Conservation (phyloP, 2,888 invertebrate genomes). For the Margaritifera margaritifera region DNA sequence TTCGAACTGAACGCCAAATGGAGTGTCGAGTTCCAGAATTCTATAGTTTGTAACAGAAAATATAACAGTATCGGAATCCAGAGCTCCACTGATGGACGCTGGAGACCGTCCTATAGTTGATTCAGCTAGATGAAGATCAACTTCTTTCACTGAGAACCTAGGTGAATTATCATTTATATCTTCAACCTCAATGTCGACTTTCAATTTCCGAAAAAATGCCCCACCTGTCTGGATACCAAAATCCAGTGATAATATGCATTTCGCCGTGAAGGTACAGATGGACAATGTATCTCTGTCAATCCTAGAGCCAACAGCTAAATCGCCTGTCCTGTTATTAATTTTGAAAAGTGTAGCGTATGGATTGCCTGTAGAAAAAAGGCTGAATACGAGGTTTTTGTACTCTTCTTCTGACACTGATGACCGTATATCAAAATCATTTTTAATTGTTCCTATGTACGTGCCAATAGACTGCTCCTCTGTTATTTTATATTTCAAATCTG, state of each 20-base stretch:
- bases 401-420: slow-evolving; percentile 31
- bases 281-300: slow-evolving; percentile 29
- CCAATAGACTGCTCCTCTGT: slow-evolving; percentile 50
- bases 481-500: slow-evolving; percentile 36
- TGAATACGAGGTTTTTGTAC: slow-evolving; percentile 38
- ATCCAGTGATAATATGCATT: slow-evolving; percentile 38
- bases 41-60: slow-evolving; percentile 81
- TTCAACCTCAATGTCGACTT: slow-evolving; percentile 37
- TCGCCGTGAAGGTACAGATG: slow-evolving; percentile 25
- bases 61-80: slow-evolving; percentile 84
- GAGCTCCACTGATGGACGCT: slow-evolving; percentile 73
- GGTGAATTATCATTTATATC: slow-evolving; percentile 61
- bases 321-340: slow-evolving; percentile 89
- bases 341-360: slow-evolving; percentile 79
- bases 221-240: slow-evolving; percentile 39
- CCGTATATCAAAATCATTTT: slow-evolving; percentile 70
- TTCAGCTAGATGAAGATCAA: slow-evolving; percentile 33
- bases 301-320: slow-evolving; percentile 79
- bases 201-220: slow-evolving; percentile 77
- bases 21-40: slow-evolving; percentile 20
- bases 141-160: slow-evolving; percentile 27
- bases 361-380: slow-evolving; percentile 40
- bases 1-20: slow-evolving; percentile 23
- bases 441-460: slow-evolving; percentile 52
- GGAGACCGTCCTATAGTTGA: slow-evolving; percentile 27